Base-by-base conservation (phyloP, 2,888 invertebrate species). In the Lepeophtheirus nordmannii region DNA sequence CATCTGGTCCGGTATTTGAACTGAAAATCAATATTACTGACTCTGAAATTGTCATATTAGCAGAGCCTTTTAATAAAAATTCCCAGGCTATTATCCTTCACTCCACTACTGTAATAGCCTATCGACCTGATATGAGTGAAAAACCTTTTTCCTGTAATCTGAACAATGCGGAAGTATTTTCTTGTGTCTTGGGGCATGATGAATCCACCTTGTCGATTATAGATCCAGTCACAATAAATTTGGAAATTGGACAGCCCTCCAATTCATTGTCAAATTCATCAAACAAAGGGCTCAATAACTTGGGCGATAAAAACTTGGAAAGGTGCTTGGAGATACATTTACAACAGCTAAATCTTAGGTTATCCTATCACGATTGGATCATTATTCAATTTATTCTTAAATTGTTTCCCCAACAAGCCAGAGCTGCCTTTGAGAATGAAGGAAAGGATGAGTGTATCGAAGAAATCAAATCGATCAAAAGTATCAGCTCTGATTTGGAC, bases 121-220 rank as follows among this genome's bases (percentile, higher is more conserved):
- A 88, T 74, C 82, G 85, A 56, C 81, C 82, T 0, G 77, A 82
- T 69, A 82, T 83, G 70, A 77, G 77, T 22, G 82, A 83, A 71
- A 85, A 86, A 73, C 88, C 89, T 0, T 78, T 93, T 65, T 87
- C 88, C 2, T 89, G 91, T 73, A 89, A 87, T 75, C 80, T 94
- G 65, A 88, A 87, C 73, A 86, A 76, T 68, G 83, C 93, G 72
- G 94, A 96, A 78, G 83, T 94, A 74, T 94, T 92, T 78, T 93
- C 93, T 2, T 88, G 90, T 75, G 85, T 89, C 71, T 79, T 94
- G 69, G 90, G 89, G 9, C 74, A 75, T 57, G 93, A 94, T 78
- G 89, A 89, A 74, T 93, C 93, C 0, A 93, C 94, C 0, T 78
- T 94, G 20, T 89, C 92, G 41, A 94, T 96, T 72, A 87, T 96